Evolutionary conservation across 2,113 vertebrate species (phyloP).

Genomic region (Pseudopipra pipra): DNA sequence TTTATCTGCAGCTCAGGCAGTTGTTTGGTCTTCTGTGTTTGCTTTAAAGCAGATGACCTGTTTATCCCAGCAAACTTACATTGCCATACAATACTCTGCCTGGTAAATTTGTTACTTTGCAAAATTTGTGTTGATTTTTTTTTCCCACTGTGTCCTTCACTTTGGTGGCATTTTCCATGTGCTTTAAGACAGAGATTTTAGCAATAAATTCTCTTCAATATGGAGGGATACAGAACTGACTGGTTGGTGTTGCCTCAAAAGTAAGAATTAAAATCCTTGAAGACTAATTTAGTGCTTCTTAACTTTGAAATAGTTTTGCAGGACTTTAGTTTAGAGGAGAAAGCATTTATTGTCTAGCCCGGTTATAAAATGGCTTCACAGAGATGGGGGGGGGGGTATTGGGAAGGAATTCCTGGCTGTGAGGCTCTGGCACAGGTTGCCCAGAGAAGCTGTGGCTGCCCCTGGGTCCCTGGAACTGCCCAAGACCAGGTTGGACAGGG

Average conservation of each 20-base stretch:
- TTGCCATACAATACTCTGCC: not conserved
- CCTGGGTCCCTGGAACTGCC: not conserved
- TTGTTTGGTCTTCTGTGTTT: not conserved
- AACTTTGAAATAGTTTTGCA: not conserved
- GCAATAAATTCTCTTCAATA: not conserved
- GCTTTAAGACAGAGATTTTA: not conserved
- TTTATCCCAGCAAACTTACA: not conserved
- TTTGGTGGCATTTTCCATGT: not conserved
- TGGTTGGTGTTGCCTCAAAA: not conserved
- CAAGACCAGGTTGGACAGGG: not conserved
- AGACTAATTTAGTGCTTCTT: not conserved
- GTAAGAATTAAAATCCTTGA: not conserved
- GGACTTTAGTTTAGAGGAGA: not conserved
- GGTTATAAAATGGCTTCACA: not conserved
- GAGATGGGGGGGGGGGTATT: rapidly evolving
- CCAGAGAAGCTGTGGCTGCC: not conserved
- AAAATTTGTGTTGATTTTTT: not conserved
- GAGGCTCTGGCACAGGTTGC: not conserved
- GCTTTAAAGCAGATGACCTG: not conserved
- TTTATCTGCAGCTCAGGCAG: not conserved
- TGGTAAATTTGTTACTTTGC: not conserved
- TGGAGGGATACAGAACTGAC: not conserved
- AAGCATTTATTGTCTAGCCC: not conserved
- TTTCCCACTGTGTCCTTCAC: not conserved
- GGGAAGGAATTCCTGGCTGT: rapidly evolving